These are phyloP conservation scores for Tipula vernalis DNA, from an alignment of 2,888 invertebrate species.

Conservation along the genomic window DNA sequence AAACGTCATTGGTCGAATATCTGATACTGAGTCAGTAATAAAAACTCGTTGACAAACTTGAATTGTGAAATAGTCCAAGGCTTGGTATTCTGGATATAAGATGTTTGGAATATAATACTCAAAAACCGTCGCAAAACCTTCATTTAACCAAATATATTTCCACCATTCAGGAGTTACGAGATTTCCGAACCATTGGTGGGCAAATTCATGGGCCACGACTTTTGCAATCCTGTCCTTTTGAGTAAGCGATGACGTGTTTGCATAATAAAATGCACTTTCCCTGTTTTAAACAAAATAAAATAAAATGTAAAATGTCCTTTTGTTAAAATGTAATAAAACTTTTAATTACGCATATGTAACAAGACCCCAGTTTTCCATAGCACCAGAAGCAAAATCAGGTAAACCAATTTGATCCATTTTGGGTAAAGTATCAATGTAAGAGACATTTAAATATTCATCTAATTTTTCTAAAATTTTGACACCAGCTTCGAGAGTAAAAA, in stretches of 20 bases:
- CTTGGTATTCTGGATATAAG: conserved; percentile 51
- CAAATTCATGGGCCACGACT: conserved; percentile 36
- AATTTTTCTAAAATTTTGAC: conserved; percentile 53
- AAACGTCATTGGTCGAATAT: conserved; percentile 69
- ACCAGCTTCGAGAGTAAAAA: conserved; percentile 60
- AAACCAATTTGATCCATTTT: conserved; percentile 83
- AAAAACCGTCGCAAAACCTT: conserved; percentile 54
- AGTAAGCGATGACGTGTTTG: not conserved
- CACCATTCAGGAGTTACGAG: conserved; percentile 30
- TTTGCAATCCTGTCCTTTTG: not conserved
- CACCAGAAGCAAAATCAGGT: conserved; percentile 70
- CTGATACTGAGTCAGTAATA: conserved; percentile 54
- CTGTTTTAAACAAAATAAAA: not conserved
- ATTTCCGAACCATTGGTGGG: conserved; percentile 38
- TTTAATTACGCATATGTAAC: conserved; percentile 40
- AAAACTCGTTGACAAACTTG: conserved; percentile 62
- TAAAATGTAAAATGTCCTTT: not conserved
- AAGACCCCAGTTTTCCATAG: conserved; percentile 93
- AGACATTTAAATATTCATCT: conserved; percentile 56
- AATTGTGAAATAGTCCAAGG: conserved; percentile 62
- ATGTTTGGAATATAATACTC: conserved; percentile 47
- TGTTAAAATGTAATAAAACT: not conserved
- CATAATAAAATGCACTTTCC: not conserved
- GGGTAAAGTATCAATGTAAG: conserved; percentile 48
- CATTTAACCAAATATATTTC: conserved; percentile 50